These are phyloP conservation scores for Platichthys stellatus DNA, from an alignment of 2,113 vertebrate genomes.

Conservation along the genomic window DNA sequence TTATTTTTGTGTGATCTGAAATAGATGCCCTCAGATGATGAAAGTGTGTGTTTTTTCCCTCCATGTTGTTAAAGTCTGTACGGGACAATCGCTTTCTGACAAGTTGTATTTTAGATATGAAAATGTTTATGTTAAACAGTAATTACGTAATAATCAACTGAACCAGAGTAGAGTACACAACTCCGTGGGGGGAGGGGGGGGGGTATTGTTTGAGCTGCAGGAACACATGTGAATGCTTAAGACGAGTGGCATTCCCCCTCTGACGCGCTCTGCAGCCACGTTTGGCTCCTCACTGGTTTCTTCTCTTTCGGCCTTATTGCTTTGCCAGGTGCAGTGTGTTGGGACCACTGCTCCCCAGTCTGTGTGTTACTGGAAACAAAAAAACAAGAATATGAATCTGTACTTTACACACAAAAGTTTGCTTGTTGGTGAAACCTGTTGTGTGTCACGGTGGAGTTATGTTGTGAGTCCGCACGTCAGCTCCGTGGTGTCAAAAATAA, in stretches of 20 bases:
- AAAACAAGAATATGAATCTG: slow-evolving; percentile 7
- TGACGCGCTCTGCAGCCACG: slow-evolving; percentile 4
- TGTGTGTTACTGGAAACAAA: not conserved
- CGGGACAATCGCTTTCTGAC: not conserved
- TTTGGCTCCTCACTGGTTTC: not conserved
- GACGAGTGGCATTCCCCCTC: slow-evolving; percentile 45
- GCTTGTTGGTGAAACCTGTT: slow-evolving; percentile 8
- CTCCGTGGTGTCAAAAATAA: not conserved
- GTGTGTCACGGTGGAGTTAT: not conserved
- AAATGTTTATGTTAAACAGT: too few species aligned
- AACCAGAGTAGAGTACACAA: too few species aligned
- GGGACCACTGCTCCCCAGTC: not conserved
- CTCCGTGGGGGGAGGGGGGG: too few species aligned
- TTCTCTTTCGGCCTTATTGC: slow-evolving; percentile 12
- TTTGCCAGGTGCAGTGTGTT: not conserved
- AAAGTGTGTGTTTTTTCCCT: not conserved
- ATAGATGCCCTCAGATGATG: not conserved
- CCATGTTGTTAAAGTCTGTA: not conserved
- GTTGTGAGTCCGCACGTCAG: not conserved
- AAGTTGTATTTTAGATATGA: too few species aligned
- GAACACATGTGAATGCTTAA: slow-evolving; percentile 57
- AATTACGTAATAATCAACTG: too few species aligned
- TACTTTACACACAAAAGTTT: not conserved
- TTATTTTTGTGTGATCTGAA: not conserved
- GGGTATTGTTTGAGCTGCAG: not conserved